Base-by-base conservation (phyloP, 2,888 invertebrate species). In the Desoria tigrina region DNA sequence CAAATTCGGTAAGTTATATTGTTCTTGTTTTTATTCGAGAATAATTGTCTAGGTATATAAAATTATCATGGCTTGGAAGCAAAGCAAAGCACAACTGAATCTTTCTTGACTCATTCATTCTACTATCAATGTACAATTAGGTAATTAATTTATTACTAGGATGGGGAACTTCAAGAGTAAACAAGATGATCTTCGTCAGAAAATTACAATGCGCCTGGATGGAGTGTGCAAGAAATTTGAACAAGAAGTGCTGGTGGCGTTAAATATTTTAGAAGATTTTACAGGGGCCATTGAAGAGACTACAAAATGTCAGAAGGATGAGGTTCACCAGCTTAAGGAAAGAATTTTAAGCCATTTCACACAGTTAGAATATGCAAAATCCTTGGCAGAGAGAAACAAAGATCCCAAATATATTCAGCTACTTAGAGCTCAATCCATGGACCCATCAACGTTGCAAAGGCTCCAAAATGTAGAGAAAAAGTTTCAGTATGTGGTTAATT, bases 241-340 rank as follows among this genome's bases (percentile, higher is more conserved):
- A 53, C 60, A 64, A 26, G 26, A 42, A 18, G 67, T 67, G 1
- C 32, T 64, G 16, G 4, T 55, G 9, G 32, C 21, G 45, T 80
- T 86, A 16, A 81, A 83, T 16, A 80, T 82, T 45, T 80, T 88
- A 45, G 83, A 85, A 69, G 84, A 84, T 57, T 87, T 89, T 77
- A 81, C 84, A 28, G 81, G 83, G 49, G 87, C 87, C 66, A 83
- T 89, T 32, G 81, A 82, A 21, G 86, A 87, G 68, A 86, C 85
- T 3, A 86, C 85, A 3, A 79, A 81, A 63, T 82, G 83, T 39
- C 83, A 88, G 72, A 84, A 83, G 49, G 81, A 83, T 45, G 89
- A 90, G 77, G 83, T 89, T 1, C 81, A 83, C 70, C 79, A 80
- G 1, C 78, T 85, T 63, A 85, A 85, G 76, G 83, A 84, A 61